These are phyloP conservation scores for Diarsia dahlii DNA, from an alignment of 2,888 invertebrate species.

Conservation along the genomic window DNA sequence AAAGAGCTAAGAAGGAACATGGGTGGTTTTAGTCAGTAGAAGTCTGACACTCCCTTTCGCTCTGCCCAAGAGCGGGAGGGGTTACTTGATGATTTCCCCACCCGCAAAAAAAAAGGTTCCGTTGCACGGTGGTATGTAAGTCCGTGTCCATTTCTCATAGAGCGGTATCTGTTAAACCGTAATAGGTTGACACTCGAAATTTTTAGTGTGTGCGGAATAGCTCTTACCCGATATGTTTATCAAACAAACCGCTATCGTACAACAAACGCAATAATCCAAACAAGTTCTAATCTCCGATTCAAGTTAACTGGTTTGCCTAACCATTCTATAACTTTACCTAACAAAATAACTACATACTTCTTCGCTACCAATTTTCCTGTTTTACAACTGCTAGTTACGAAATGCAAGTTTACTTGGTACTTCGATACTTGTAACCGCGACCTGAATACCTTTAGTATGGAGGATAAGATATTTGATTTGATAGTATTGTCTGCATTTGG, in stretches of 20 bases:
- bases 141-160: neutral
- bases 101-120: too few relatives aligned
- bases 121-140: neutral
- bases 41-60: too few relatives aligned
- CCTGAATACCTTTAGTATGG: slow-evolving; percentile 48
- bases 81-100: too few relatives aligned
- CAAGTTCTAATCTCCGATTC: slow-evolving; percentile 23
- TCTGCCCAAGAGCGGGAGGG: too few relatives aligned
- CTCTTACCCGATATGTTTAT: neutral
- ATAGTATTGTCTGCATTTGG: neutral
- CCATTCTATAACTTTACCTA: slow-evolving; percentile 34
- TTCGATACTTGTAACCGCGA: slow-evolving; percentile 32
- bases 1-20: too few relatives aligned
- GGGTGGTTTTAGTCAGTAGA: too few relatives aligned
- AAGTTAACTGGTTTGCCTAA: slow-evolving; percentile 17
- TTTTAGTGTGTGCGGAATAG: too few relatives aligned
- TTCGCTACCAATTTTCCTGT: slow-evolving; percentile 55
- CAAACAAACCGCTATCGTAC: neutral
- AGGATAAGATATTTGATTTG: slow-evolving; percentile 19
- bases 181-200: neutral
- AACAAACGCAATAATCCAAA: slow-evolving; percentile 20
- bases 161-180: neutral
- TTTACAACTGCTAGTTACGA: slow-evolving; percentile 43
- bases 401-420: slow-evolving; percentile 30
- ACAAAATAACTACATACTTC: slow-evolving; percentile 30